These are phyloP conservation scores for Sylvietta virens DNA, from an alignment of 2,113 vertebrate species.

Conservation along the genomic window DNA sequence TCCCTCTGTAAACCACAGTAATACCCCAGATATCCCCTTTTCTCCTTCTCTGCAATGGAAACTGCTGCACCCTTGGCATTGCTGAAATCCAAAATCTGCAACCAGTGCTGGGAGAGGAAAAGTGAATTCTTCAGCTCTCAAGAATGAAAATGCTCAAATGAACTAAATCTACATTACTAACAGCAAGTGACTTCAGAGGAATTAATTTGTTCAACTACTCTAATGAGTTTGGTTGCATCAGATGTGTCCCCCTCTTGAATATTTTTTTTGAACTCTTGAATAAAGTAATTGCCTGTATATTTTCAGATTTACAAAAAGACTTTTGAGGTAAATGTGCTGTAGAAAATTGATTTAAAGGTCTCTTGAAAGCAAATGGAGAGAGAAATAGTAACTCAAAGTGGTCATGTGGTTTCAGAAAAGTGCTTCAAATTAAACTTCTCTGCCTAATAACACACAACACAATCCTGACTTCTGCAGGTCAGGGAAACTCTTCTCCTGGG, in stretches of 20 bases:
- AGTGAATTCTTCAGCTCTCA: neutral
- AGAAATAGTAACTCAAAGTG: neutral
- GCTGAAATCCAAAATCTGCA: neutral
- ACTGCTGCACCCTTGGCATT: neutral
- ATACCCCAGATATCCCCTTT: neutral
- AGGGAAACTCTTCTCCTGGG: neutral
- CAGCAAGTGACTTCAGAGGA: neutral
- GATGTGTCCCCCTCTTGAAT: neutral
- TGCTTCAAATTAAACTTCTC: neutral
- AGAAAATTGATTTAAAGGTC: neutral
- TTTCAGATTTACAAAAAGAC: neutral
- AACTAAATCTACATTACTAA: neutral
- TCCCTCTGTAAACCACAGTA: neutral
- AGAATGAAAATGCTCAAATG: neutral
- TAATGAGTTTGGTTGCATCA: neutral
- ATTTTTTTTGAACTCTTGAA: neutral
- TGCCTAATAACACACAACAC: neutral
- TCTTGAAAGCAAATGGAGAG: neutral
- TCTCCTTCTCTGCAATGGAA: neutral
- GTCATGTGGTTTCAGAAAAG: neutral
- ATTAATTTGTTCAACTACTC: neutral
- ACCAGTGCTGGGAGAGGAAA: neutral
- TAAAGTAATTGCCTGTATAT: neutral
- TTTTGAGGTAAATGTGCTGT: neutral
- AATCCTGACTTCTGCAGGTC: neutral